These are phyloP conservation scores for Porites rus DNA, from an alignment of 92 coral and sea anemone species.

Conservation along the genomic window DNA sequence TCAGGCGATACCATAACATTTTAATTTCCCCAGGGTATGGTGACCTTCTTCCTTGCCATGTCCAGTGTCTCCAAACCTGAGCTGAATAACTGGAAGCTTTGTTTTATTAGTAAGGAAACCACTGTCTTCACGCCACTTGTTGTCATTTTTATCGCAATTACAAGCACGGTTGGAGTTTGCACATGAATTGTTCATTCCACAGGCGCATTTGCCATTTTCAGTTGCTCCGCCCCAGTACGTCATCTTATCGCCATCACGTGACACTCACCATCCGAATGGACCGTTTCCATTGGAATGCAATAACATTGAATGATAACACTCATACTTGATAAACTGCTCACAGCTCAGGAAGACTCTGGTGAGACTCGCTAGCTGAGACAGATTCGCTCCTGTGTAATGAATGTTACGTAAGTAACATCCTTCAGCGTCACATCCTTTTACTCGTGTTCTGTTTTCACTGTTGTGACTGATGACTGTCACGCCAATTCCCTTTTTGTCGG, in stretches of 20 bases:
- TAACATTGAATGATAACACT: not conserved
- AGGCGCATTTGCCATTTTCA: slow-evolving; percentile 20
- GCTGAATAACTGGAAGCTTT: not conserved
- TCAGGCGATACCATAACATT: not conserved
- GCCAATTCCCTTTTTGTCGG: slow-evolving; percentile 57
- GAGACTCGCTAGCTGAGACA: slow-evolving; percentile 61
- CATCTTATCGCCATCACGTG: not conserved
- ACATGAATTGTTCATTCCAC: too few species aligned
- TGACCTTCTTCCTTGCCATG: not conserved
- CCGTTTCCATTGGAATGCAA: too few species aligned
- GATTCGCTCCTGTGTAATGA: slow-evolving; percentile 42
- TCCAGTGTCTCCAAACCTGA: not conserved
- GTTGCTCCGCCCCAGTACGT: slow-evolving; percentile 19
- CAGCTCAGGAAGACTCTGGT: slow-evolving; percentile 45
- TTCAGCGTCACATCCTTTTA: too few species aligned
- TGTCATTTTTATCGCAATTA: too few species aligned
- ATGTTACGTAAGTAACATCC: slow-evolving; percentile 42
- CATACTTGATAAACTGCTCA: slow-evolving; percentile 66
- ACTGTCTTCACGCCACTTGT: too few species aligned
- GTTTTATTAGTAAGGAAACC: not conserved
- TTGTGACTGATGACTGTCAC: slow-evolving; percentile 70
- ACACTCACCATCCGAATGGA: not conserved
- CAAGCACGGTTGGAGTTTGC: too few species aligned
- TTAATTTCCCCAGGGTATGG: not conserved
- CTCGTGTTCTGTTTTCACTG: slow-evolving; percentile 62